phyloP scores from a whole-genome alignment of 1,140 invertebrate species.

The Caenorhabditis latens region DNA sequence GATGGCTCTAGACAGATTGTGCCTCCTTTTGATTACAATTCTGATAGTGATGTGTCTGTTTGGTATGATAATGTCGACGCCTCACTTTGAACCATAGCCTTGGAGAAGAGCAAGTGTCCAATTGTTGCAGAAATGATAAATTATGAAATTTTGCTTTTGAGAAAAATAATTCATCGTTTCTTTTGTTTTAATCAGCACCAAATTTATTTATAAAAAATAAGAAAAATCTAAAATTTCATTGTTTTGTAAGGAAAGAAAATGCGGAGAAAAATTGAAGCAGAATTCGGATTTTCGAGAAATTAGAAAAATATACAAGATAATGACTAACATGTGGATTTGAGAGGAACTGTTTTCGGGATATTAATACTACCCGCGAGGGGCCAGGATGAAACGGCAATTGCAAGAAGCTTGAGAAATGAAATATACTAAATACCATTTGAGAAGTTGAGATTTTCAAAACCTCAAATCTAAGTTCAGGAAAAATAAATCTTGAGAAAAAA shows the following conservation, averaged over 20 bases:
- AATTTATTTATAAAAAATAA: constrained; percentile 3
- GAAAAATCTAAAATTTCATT: constrained; percentile 47
- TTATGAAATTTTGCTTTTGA: too few species aligned
- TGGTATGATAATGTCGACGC: constrained; percentile 82
- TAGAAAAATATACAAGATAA: background rate
- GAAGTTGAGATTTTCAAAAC: background rate
- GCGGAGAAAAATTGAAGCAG: constrained; percentile 38
- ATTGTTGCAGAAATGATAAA: too few species aligned
- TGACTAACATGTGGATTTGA: background rate
- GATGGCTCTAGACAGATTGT: constrained; percentile 98
- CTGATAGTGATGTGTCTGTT: constrained; percentile 96
- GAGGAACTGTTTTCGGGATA: constrained; percentile 19
- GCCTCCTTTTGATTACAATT: constrained; percentile 96
- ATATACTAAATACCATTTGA: background rate
- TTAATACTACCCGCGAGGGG: constrained; percentile 47
- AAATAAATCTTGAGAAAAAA: background rate
- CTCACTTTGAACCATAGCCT: constrained; percentile 19
- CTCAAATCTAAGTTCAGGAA: background rate
- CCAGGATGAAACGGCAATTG: constrained; percentile 22
- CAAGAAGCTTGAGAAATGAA: background rate
- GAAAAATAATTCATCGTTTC: too few species aligned
- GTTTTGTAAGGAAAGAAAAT: constrained; percentile 30
- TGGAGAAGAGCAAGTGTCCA: too few species aligned
- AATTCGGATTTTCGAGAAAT: background rate
- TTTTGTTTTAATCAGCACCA: background rate